Conservation (phyloP, 2,888 invertebrate genomes). For the Oegoconia quadripuncta region DNA sequence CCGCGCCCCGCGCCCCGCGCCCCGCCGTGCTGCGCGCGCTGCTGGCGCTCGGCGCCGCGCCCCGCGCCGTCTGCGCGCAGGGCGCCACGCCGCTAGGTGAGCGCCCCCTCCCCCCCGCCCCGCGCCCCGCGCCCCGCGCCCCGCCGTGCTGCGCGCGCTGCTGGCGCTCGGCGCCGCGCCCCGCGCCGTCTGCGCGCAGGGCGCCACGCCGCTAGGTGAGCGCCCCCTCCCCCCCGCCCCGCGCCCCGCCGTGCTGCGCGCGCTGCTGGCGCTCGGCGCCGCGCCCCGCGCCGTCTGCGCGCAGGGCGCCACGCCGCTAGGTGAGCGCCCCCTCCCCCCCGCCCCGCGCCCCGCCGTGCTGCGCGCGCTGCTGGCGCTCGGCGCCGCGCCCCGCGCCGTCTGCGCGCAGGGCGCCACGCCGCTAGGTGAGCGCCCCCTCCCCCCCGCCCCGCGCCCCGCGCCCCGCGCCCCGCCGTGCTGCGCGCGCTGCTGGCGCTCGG, state of each 20-base stretch:
- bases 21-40: slow-evolving; percentile 89
- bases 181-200: no score
- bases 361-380: slow-evolving; percentile 84
- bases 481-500: slow-evolving; percentile 87
- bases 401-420: no score
- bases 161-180: slow-evolving; percentile 74
- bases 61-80: slow-evolving; percentile 85
- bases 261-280: slow-evolving; percentile 84
- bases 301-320: slow-evolving; percentile 96
- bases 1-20: slow-evolving; percentile 76
- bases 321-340: slow-evolving; percentile 42
- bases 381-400: slow-evolving; percentile 57
- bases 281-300: slow-evolving; percentile 77
- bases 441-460: no score
- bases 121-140: slow-evolving; percentile 88
- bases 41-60: slow-evolving; percentile 81
- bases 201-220: slow-evolving; percentile 87
- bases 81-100: slow-evolving; percentile 79
- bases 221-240: slow-evolving; percentile 80
- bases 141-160: no score
- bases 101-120: slow-evolving; percentile 83
- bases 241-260: slow-evolving; percentile 88
- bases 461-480: slow-evolving; percentile 89
- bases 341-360: slow-evolving; percentile 85
- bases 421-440: slow-evolving; percentile 72